These are phyloP conservation scores for Drosophila birchii DNA, from an alignment of 2,888 invertebrate species.

Conservation along the genomic window DNA sequence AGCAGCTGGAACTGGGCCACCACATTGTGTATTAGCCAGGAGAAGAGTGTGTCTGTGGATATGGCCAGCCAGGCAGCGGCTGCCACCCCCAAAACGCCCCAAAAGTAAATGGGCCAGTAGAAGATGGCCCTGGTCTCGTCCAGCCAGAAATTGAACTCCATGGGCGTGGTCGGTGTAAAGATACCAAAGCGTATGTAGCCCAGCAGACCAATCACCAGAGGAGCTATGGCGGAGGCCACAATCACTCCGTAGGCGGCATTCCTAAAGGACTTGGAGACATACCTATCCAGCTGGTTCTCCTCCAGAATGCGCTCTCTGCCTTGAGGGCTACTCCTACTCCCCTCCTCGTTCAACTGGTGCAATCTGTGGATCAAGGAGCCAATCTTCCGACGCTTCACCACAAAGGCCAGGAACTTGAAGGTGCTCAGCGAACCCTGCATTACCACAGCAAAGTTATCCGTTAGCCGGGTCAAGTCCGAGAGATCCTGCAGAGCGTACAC, in stretches of 20 bases:
- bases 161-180: slow-evolving; percentile 48
- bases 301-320: slow-evolving; percentile 10
- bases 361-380: slow-evolving; percentile 32
- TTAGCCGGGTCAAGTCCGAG: slow-evolving; percentile 38
- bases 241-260: slow-evolving; percentile 29
- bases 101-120: slow-evolving; percentile 50
- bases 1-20: slow-evolving; percentile 51
- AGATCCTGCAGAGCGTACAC: slow-evolving; percentile 34
- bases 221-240: slow-evolving; percentile 18
- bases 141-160: slow-evolving; percentile 59
- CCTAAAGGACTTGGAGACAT: slow-evolving; percentile 35
- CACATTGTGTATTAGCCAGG: slow-evolving; percentile 53
- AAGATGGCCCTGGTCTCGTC: slow-evolving; percentile 30
- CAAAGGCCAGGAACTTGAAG: slow-evolving; percentile 42
- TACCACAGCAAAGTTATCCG: slow-evolving; percentile 40
- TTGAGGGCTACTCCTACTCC: background rate
- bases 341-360: slow-evolving; percentile 38
- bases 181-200: slow-evolving; percentile 1
- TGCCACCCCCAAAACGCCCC: slow-evolving; percentile 46
- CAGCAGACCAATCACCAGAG: slow-evolving; percentile 34
- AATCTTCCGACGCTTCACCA: slow-evolving; percentile 36
- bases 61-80: slow-evolving; percentile 35
- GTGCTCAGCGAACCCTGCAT: slow-evolving; percentile 44
- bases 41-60: slow-evolving; percentile 51
- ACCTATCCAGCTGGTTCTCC: slow-evolving; percentile 35